A percentile compares a stretch with the other conserved stretches of the same genome.
These are phyloP conservation scores for Gymnobelideus leadbeateri DNA, from an alignment of 2,113 vertebrate species.

Conservation along the genomic window DNA sequence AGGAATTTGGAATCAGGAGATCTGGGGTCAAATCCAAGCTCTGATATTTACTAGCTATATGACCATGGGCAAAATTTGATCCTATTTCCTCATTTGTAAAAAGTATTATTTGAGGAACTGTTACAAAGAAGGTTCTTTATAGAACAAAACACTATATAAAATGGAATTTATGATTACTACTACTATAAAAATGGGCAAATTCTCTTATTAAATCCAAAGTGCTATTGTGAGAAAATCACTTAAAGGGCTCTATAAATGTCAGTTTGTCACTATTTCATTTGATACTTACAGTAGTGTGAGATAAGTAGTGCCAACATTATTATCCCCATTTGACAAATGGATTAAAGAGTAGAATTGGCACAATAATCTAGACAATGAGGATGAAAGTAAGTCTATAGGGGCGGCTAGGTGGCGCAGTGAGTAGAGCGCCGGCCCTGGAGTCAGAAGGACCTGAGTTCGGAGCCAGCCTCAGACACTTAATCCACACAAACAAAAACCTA, in stretches of 20 bases:
- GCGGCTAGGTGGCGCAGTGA: too few species aligned
- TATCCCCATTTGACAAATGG: background rate
- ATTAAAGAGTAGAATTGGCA: background rate
- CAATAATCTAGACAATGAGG: background rate
- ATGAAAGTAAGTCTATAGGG: too few species aligned
- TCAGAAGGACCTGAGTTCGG: too few species aligned
- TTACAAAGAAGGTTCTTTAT: background rate
- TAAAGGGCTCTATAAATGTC: background rate
- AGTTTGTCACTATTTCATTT: background rate
- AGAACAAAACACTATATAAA: background rate
- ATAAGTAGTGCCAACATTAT: background rate
- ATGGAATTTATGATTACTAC: background rate
- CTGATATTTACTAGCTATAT: background rate
- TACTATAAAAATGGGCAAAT: background rate
- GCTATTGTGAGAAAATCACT: background rate
- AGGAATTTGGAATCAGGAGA: background rate
- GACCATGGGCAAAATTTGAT: background rate
- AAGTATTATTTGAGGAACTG: background rate
- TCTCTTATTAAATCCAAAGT: background rate
- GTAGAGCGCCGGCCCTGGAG: too few species aligned
- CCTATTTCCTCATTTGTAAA: background rate
- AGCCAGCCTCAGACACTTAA: too few species aligned
- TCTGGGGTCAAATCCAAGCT: background rate
- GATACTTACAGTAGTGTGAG: background rate
- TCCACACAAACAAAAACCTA: too few species aligned